These are phyloP conservation scores for Pararge aegeria DNA, from an alignment of 1,140 invertebrate genomes.

Conservation along the genomic window DNA sequence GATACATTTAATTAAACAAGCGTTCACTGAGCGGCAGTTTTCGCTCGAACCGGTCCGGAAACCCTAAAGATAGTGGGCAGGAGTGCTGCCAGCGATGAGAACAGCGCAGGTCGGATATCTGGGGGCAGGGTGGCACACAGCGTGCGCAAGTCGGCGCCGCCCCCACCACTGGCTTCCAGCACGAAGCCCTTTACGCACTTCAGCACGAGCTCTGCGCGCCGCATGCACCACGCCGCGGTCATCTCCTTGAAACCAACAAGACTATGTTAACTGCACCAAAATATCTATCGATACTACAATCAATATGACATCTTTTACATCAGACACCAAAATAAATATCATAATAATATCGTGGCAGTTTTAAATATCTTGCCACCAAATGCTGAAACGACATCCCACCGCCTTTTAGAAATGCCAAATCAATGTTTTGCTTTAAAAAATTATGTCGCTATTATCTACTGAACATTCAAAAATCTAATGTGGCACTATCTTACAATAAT, in stretches of 20 bases:
- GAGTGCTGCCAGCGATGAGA: slow-evolving; percentile 72
- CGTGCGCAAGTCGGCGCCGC: slow-evolving; percentile 94
- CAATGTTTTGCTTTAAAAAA: no score
- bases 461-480: no score
- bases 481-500: no score
- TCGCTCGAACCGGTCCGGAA: slow-evolving; percentile 36
- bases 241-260: slow-evolving; percentile 85
- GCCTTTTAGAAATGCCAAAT: no score
- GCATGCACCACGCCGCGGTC: slow-evolving; percentile 97
- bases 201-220: slow-evolving; percentile 96
- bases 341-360: no score
- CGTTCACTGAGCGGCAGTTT: neutral
- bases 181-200: slow-evolving; percentile 99
- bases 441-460: no score
- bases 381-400: no score
- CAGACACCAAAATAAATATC: slow-evolving; percentile 11
- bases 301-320: neutral
- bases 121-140: slow-evolving; percentile 82
- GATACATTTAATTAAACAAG: neutral
- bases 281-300: neutral
- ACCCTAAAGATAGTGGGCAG: slow-evolving; percentile 51
- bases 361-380: no score
- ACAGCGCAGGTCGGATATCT: slow-evolving; percentile 85
- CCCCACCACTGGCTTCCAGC: slow-evolving; percentile 97
- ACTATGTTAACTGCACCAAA: neutral